Conservation (phyloP, 2,888 invertebrate genomes). For the Idaea dimidiata region DNA sequence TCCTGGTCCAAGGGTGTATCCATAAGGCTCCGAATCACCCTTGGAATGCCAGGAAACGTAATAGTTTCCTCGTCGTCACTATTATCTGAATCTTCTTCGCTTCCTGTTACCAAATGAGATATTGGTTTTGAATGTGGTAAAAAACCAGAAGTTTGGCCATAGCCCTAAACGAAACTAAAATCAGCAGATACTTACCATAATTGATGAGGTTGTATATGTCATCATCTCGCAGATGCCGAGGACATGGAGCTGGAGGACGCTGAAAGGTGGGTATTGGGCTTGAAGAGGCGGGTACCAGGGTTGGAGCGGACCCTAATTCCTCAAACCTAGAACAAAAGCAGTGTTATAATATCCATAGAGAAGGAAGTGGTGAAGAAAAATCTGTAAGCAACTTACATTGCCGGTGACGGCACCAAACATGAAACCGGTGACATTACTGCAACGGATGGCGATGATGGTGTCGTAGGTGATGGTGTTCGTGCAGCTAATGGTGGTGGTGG, state of each 20-base stretch:
- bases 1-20: slow-evolving; percentile 6
- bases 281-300: not conserved
- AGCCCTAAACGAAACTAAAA: not conserved
- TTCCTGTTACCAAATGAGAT: not conserved
- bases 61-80: not conserved
- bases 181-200: slow-evolving; percentile 2
- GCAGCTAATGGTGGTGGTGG: not conserved
- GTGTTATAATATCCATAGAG: not conserved
- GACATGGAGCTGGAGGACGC: not conserved
- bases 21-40: not conserved
- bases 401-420: not conserved
- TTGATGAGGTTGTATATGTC: not conserved
- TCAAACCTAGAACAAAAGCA: not conserved
- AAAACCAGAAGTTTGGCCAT: not conserved
- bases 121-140: not conserved
- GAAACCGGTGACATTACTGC: not conserved
- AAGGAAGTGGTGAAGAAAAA: not conserved
- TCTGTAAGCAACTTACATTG: not conserved
- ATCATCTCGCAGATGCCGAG: not conserved
- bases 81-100: not conserved
- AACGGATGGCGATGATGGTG: not conserved
- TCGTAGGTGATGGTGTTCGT: not conserved
- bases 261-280: not conserved
- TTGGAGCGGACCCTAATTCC: not conserved
- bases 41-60: not conserved